Evolutionary conservation across 2,113 vertebrate species (phyloP).

Genomic region (Heloderma charlesbogerti): DNA sequence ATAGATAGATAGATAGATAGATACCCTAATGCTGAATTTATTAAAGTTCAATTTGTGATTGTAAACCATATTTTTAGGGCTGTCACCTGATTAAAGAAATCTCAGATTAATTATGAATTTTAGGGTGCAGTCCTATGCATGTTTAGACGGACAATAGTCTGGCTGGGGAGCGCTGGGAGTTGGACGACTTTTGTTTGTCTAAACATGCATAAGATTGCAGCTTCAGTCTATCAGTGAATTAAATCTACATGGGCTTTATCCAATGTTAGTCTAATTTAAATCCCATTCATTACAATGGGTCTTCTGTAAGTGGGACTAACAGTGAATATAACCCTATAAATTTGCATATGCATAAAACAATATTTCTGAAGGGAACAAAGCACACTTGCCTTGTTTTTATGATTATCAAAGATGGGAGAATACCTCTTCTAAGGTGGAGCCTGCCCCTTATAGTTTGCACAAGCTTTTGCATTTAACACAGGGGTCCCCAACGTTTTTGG

Average conservation of each 20-base stretch:
- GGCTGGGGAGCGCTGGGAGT: too few species aligned
- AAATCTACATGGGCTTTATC: background rate
- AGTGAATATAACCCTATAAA: background rate
- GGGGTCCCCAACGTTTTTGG: too few species aligned
- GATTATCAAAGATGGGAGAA: background rate
- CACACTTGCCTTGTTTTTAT: background rate
- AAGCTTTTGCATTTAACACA: background rate
- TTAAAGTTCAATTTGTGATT: background rate
- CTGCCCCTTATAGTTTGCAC: background rate
- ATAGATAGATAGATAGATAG: too few species aligned
- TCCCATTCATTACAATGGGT: too few species aligned
- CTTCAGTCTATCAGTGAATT: background rate
- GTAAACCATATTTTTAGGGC: background rate
- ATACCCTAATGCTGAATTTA: background rate
- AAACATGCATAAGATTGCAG: too few species aligned
- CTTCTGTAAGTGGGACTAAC: too few species aligned
- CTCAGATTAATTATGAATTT: background rate
- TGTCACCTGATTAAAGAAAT: background rate
- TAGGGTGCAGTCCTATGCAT: background rate
- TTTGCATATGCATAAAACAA: background rate
- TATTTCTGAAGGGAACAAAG: background rate
- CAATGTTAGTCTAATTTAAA: too few species aligned
- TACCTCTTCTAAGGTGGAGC: background rate
- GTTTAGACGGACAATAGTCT: too few species aligned
- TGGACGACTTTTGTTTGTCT: too few species aligned